Evolutionary conservation across 2,888 invertebrate genomes (phyloP).

Genomic region (Dryomyza anilis): DNA sequence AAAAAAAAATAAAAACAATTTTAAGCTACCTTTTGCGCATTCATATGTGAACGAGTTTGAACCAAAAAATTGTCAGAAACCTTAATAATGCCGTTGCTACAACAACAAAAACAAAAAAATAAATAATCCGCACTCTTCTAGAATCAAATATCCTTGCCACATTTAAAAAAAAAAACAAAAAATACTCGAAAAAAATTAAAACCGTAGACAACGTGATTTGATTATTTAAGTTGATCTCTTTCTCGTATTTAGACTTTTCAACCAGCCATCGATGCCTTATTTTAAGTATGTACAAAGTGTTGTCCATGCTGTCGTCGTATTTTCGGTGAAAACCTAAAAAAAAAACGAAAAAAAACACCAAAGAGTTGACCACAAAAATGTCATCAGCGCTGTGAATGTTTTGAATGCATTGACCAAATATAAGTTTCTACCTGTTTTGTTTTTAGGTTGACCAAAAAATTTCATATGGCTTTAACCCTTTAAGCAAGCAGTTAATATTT

Average conservation of each 20-base stretch:
- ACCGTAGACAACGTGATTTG: constrained; percentile 21
- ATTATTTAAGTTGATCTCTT: constrained; percentile 14
- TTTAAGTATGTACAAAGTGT: constrained; percentile 53
- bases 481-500: no score
- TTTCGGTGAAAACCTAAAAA: constrained; percentile 25
- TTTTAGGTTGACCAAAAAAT: not conserved
- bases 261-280: not conserved
- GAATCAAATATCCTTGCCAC: not conserved
- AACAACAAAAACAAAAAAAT: not conserved
- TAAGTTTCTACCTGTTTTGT: constrained; percentile 13
- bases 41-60: constrained; percentile 44
- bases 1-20: not conserved
- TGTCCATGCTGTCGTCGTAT: constrained; percentile 37
- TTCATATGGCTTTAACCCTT: not conserved
- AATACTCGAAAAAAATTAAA: constrained; percentile 11
- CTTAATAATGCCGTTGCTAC: no score
- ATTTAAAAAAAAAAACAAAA: not conserved
- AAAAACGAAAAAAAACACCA: constrained; percentile 29
- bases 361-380: constrained; percentile 53
- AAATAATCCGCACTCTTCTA: not conserved
- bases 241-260: not conserved
- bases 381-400: constrained; percentile 56
- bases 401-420: constrained; percentile 32
- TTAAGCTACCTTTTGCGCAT: constrained; percentile 44
- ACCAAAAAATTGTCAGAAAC: not conserved